phyloP scores from a whole-genome alignment of 2,888 invertebrate species.

The Dasysyrphus albostriatus region DNA sequence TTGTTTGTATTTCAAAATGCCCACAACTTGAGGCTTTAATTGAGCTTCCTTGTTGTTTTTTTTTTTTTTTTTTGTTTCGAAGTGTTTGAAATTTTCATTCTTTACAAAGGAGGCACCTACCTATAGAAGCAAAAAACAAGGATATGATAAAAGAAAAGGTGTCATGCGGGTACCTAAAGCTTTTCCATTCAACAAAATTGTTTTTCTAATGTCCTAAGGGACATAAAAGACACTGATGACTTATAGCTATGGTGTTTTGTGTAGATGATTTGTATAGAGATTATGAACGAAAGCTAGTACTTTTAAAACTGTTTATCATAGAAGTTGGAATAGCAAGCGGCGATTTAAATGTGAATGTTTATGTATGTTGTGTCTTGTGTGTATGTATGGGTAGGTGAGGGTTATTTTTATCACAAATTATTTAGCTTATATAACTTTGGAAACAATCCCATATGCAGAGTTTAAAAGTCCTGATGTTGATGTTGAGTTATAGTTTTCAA shows the following conservation, averaged over 20 bases:
- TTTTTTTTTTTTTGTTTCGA: not conserved
- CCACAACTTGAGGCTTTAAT: slow-evolving; percentile 1
- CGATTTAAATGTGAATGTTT: not conserved
- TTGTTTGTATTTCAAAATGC: not conserved
- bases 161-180: not conserved
- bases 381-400: not conserved
- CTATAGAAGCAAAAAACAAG: not conserved
- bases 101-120: too few species aligned
- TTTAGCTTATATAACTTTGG: not conserved
- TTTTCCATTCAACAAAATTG: slow-evolving; percentile 4
- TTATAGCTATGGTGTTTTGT: not conserved
- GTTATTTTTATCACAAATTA: not conserved
- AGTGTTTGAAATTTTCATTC: not conserved
- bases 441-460: not conserved
- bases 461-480: not conserved
- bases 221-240: slow-evolving; percentile 1
- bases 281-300: not conserved
- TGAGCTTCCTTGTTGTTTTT: too few species aligned
- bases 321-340: not conserved
- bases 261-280: not conserved
- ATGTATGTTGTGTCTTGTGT: not conserved
- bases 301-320: not conserved
- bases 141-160: not conserved
- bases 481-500: not conserved
- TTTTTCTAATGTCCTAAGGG: not conserved